A percentile compares a stretch with the other conserved stretches of the same genome.
phyloP scores from a whole-genome alignment of 1,140 invertebrate genomes.

The Teleogryllus occipitalis region DNA sequence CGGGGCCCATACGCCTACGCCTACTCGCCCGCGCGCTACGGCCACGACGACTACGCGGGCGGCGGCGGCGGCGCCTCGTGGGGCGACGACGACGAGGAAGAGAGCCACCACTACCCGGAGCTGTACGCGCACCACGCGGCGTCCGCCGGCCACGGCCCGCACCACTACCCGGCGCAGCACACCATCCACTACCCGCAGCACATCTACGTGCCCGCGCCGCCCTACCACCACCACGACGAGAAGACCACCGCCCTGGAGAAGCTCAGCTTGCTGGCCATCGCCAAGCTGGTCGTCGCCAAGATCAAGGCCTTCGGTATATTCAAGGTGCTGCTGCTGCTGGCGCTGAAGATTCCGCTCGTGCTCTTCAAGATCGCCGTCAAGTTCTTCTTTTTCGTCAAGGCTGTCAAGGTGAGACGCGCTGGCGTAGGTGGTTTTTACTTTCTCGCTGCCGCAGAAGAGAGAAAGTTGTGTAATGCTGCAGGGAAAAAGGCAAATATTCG shows the following conservation, averaged over 20 bases:
- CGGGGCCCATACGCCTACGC: not conserved
- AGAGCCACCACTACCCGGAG: not conserved
- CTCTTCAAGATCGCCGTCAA: conserved; percentile 7
- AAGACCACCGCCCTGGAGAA: not conserved
- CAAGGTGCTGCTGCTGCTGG: conserved; percentile 9
- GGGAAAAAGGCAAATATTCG: too few relatives aligned
- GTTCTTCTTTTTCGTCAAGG: conserved; percentile 11
- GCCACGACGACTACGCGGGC: not conserved
- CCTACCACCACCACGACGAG: not conserved
- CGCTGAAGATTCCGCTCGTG: not conserved
- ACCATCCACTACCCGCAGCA: not conserved
- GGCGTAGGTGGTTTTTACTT: too few relatives aligned
- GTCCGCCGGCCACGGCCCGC: not conserved
- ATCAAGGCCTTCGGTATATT: conserved; percentile 9
- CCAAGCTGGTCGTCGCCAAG: conserved; percentile 9
- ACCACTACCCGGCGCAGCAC: not conserved
- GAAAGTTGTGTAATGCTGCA: too few relatives aligned
- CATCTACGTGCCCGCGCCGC: not conserved
- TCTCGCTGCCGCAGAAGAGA: too few relatives aligned
- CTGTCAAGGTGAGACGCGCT: not conserved
- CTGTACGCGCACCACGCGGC: not conserved
- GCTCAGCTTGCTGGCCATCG: not conserved
- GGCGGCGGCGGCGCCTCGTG: not conserved
- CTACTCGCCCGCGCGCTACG: not conserved
- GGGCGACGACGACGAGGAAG: not conserved